Percentiles rank a stretch among this genome's conserved stretches.
These are phyloP conservation scores for Pampusana beccarii DNA, from an alignment of 2,113 vertebrate genomes.

Conservation along the genomic window DNA sequence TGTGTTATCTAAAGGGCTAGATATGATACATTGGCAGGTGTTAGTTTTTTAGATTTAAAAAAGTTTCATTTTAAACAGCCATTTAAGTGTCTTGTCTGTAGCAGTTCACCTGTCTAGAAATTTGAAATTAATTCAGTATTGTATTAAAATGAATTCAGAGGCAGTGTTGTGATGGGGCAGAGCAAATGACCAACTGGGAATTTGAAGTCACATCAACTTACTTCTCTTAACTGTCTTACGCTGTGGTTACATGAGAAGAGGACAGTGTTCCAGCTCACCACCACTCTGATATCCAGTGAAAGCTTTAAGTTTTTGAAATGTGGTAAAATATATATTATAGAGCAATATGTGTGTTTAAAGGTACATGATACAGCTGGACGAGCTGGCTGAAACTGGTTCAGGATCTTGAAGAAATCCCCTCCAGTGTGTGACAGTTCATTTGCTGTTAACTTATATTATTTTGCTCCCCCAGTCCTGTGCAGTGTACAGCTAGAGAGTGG, in stretches of 20 bases:
- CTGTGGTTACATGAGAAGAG: neutral
- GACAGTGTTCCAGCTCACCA: neutral
- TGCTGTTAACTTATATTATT: neutral
- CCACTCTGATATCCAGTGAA: neutral
- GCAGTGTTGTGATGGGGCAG: neutral
- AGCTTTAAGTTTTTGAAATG: neutral
- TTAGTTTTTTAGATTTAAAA: neutral
- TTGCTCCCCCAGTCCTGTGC: neutral
- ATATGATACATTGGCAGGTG: accelerated
- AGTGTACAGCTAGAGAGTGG: neutral
- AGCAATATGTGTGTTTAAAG: neutral
- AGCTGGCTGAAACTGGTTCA: neutral
- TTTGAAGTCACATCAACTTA: neutral
- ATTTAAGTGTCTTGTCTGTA: neutral
- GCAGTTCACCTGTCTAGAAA: neutral
- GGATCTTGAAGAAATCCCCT: neutral
- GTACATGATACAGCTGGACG: neutral
- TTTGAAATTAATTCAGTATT: neutral
- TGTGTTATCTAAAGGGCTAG: neutral
- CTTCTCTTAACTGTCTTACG: neutral
- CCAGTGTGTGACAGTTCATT: neutral
- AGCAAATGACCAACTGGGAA: neutral
- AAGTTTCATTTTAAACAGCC: neutral
- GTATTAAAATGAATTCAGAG: no score
- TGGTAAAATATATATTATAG: neutral